Conservation (phyloP, 2,888 invertebrate species). For the Epistrophella euchroma region DNA sequence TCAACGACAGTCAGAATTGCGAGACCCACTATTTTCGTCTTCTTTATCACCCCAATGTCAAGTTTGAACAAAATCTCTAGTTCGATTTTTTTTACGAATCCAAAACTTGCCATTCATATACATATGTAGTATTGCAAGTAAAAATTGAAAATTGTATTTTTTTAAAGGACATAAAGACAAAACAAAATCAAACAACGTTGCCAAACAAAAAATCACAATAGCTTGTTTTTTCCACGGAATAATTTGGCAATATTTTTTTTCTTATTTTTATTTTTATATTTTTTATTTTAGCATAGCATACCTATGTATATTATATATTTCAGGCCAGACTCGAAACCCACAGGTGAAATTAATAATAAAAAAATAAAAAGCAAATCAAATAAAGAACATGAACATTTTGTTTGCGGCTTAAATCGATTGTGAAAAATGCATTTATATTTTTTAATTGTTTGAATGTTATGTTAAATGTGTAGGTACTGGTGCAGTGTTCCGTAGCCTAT, state of each 20-base stretch:
- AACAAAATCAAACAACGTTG: neutral
- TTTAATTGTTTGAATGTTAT: conserved; percentile 36
- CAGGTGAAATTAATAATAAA: conserved; percentile 41
- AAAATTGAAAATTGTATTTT: too few relatives aligned
- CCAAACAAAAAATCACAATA: conserved; percentile 1
- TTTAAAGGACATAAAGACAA: neutral
- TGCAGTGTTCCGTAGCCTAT: too few relatives aligned
- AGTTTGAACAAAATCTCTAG: too few relatives aligned
- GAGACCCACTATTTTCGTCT: too few relatives aligned
- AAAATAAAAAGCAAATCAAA: conserved; percentile 9
- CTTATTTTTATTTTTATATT: neutral
- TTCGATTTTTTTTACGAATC: too few relatives aligned
- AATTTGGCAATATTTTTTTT: conserved; percentile 8
- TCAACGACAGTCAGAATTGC: too few relatives aligned
- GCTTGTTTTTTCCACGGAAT: neutral
- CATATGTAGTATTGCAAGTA: too few relatives aligned
- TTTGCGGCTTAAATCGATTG: conserved; percentile 54
- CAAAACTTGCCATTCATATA: too few relatives aligned
- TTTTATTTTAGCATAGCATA: neutral
- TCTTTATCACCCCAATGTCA: too few relatives aligned
- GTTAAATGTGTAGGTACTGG: too few relatives aligned
- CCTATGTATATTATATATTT: neutral
- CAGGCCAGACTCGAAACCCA: conserved; percentile 11
- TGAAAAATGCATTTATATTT: conserved; percentile 37
- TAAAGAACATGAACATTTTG: conserved; percentile 22